Evolutionary conservation across 2,797 vertebrate species (phyloP).

Genomic region (Fistularia tabacaria): DNA sequence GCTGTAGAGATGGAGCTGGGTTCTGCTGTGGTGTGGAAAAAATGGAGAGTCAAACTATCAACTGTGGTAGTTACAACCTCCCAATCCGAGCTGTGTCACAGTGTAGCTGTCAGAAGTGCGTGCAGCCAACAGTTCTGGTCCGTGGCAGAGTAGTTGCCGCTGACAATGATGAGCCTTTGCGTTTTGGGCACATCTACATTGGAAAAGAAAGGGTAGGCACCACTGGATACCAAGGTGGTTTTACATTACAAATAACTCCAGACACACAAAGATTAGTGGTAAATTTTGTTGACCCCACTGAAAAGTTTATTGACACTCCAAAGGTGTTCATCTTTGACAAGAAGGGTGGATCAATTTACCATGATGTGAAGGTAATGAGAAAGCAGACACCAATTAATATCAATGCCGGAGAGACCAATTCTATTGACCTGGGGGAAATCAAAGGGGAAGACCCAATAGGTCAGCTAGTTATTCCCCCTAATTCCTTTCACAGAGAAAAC

Average conservation of each 20-base stretch:
- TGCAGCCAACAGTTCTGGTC: constrained; percentile 81
- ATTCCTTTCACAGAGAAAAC: constrained; percentile 78
- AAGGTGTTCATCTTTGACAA: constrained; percentile 90
- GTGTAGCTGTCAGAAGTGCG: constrained; percentile 85
- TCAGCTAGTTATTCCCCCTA: constrained; percentile 85
- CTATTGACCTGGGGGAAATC: constrained; percentile 82
- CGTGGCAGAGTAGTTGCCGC: constrained; percentile 83
- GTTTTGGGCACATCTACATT: constrained; percentile 88
- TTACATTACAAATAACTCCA: constrained; percentile 84
- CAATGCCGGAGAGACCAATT: constrained; percentile 74
- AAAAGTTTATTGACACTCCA: constrained; percentile 83
- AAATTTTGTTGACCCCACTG: constrained; percentile 85
- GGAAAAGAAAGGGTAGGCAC: constrained; percentile 84
- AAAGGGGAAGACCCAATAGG: constrained; percentile 79
- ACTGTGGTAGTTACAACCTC: constrained; percentile 80
- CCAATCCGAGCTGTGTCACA: constrained; percentile 82
- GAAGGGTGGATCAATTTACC: constrained; percentile 85
- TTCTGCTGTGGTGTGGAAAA: constrained; percentile 83
- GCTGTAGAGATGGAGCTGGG: constrained; percentile 73
- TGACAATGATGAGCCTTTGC: constrained; percentile 84
- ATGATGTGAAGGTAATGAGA: constrained; percentile 87
- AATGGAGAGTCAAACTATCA: constrained; percentile 78
- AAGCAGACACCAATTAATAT: constrained; percentile 81
- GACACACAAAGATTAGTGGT: constrained; percentile 84
- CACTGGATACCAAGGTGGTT: constrained; percentile 90